phyloP scores from a whole-genome alignment of 2,888 invertebrate species.

The Dendrolimus houi region DNA sequence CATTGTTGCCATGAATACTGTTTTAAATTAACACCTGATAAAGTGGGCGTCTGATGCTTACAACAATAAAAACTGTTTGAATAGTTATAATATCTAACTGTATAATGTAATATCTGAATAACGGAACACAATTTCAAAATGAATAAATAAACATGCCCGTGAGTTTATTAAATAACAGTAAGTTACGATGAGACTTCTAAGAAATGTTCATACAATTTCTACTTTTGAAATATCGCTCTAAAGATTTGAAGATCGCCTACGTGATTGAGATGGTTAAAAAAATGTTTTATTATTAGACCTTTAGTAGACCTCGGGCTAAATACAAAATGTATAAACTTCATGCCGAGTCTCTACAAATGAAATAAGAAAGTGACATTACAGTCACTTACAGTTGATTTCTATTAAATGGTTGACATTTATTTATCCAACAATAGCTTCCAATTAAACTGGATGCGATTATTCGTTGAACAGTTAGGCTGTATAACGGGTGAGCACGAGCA shows the following conservation, averaged over 20 bases:
- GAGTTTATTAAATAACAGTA: constrained; percentile 18
- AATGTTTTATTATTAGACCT: not conserved
- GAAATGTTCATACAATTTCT: constrained; percentile 8
- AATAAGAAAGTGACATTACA: not conserved
- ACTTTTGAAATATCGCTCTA: constrained; percentile 6
- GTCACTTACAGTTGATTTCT: constrained; percentile 1
- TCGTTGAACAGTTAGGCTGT: constrained; percentile 61
- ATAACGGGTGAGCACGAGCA: constrained; percentile 60
- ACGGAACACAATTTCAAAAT: constrained; percentile 20
- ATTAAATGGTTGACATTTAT: constrained; percentile 35
- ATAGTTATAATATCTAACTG: constrained; percentile 35
- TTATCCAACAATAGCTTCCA: constrained; percentile 36
- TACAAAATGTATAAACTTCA: not conserved
- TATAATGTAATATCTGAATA: constrained; percentile 30
- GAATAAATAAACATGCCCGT: constrained; percentile 7
- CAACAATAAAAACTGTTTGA: constrained; percentile 28
- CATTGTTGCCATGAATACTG: constrained; percentile 15
- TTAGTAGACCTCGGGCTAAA: not conserved
- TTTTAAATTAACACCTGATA: constrained; percentile 29
- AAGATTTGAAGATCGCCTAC: not conserved
- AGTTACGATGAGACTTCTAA: constrained; percentile 4
- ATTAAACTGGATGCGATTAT: constrained; percentile 49
- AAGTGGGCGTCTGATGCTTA: constrained; percentile 19
- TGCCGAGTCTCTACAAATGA: constrained; percentile 3
- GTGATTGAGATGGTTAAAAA: constrained; percentile 6